Evolutionary conservation across 2,797 vertebrate genomes (phyloP), one percentile per base, ranked within the genome.

Genomic region (Silurus aristotelis): DNA sequence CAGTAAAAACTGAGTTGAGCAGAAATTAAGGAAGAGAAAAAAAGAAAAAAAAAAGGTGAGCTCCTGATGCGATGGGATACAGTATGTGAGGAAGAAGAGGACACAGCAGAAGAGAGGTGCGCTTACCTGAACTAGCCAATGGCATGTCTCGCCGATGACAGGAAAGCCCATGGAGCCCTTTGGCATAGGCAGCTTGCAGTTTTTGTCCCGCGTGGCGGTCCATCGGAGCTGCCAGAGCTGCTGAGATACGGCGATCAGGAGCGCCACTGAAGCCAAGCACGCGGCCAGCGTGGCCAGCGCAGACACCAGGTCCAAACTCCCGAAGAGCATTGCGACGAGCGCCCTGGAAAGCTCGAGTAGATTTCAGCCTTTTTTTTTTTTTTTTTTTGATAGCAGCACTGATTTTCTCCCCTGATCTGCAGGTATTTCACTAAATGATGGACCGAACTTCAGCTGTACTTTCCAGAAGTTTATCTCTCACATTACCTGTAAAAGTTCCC

Each of bases 81-180:
- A 52, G 48, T 52, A 31, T 75, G 58, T 27, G 43, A 56, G 20
- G 7, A 66, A 55, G 48, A 66, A 66, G 48, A 66, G 31, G n/a
- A 75, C 22, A 27, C 14, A n/a, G 46, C 20, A 78, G 52, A 71
- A 79, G 56, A 70, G 71, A 58, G 15, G 20, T 78, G 82, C 88
- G 83, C 96, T 97, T 97, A 99, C 98, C 97, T 99, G 97, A 83
- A 99, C 92, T 83, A 99, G 94, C 98, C 98, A 99, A 96, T 99
- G 98, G 95, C 97, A 98, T 85, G 97, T 99, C 93, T 99, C 98
- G 88, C 98, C 98, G 92, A 99, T 96, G 92, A 99, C 94, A 83
- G 97, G 97, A 95, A 99, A 98, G 89, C 98, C 98, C 98, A 99
- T 99, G 91, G 97, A 98, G 89, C 98, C 98, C 89, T 97, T 97